These are phyloP conservation scores for Drosophila kuntzei DNA, from an alignment of 2,888 invertebrate genomes.

Conservation along the genomic window DNA sequence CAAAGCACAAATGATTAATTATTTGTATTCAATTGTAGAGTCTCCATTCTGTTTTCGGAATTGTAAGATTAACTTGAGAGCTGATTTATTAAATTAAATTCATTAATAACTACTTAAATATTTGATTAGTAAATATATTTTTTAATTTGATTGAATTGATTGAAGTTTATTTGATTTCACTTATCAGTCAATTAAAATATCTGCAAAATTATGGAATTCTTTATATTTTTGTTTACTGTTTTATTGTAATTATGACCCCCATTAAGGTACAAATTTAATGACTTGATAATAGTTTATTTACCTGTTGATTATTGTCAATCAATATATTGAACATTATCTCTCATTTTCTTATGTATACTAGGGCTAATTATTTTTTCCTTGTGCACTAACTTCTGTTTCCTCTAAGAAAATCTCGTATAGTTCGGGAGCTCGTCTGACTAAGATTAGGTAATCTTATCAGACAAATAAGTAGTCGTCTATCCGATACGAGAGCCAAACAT, in stretches of 20 bases:
- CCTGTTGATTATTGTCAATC: background rate
- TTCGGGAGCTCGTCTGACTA: background rate
- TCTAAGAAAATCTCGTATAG: background rate
- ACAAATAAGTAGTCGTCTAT: background rate
- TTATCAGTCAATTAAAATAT: background rate
- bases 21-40: background rate
- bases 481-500: background rate
- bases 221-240: background rate
- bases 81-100: background rate
- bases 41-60: background rate
- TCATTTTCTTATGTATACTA: background rate
- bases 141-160: background rate
- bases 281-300: constrained; percentile 5
- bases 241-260: background rate
- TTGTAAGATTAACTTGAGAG: background rate
- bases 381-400: background rate
- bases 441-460: constrained; percentile 31
- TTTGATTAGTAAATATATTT: background rate
- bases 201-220: no score
- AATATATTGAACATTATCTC: constrained; percentile 3
- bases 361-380: constrained; percentile 21
- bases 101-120: background rate
- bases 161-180: background rate
- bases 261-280: background rate
- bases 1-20: background rate